These are phyloP conservation scores for Tiphia femorata DNA, from an alignment of 2,888 invertebrate genomes.

Conservation along the genomic window DNA sequence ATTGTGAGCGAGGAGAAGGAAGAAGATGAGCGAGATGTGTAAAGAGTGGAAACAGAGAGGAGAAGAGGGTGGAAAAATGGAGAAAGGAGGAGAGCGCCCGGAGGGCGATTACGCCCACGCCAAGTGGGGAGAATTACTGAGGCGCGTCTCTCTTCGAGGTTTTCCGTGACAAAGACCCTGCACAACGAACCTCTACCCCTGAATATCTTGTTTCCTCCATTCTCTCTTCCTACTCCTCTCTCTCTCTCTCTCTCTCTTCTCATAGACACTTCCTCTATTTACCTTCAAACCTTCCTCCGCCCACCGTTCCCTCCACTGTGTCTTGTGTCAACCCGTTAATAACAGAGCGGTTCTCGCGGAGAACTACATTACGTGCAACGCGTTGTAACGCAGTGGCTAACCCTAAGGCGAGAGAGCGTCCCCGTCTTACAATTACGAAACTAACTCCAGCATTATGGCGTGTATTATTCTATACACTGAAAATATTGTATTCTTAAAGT, in stretches of 20 bases:
- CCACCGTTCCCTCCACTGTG: no score
- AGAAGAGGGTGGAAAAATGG: not conserved
- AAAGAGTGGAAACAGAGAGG: no score
- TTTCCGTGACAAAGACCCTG: slow-evolving; percentile 21
- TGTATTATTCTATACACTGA: no score
- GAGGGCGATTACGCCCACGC: slow-evolving; percentile 21
- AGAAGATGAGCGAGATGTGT: no score
- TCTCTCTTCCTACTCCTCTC: not conserved
- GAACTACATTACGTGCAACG: slow-evolving; percentile 9
- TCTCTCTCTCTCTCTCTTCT: not conserved
- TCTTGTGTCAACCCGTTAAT: slow-evolving; percentile 20
- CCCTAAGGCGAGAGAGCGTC: slow-evolving; percentile 8
- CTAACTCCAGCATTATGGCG: no score
- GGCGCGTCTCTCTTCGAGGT: slow-evolving; percentile 5
- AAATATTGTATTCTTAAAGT: no score
- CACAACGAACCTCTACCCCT: not conserved
- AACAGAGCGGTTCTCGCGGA: slow-evolving; percentile 16
- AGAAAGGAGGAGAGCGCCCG: not conserved
- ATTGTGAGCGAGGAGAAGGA: not conserved
- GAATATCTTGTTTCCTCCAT: not conserved
- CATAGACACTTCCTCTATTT: slow-evolving; percentile 19
- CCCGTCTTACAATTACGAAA: no score
- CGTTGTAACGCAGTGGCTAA: slow-evolving; percentile 13
- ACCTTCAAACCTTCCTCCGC: no score
- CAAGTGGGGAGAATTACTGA: slow-evolving; percentile 22